Evolutionary conservation across 2,113 vertebrate species (phyloP), one percentile per base, ranked within the genome.

Genomic region (Mus pahari): DNA sequence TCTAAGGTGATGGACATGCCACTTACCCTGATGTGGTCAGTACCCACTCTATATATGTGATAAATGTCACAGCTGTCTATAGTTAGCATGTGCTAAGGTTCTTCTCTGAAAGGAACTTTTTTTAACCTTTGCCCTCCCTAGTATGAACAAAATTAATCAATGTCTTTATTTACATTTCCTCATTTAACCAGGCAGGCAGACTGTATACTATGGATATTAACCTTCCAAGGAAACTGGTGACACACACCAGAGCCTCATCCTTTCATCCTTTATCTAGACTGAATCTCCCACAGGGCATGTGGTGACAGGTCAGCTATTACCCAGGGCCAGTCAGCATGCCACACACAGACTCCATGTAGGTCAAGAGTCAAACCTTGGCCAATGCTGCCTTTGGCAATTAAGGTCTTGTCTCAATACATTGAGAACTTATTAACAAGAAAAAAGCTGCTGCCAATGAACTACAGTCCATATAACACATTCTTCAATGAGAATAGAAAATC

Each of bases 401-500:
- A 64, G 50, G 89, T 48, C 45, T 94, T 79, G 11, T 68, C 42
- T 36, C 31, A 55, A 58, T 31, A 90, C 24, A 92, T 73, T 86
- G 73, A 94, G 2, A 94, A 24, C 62, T 91, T 66, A 95, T 0
- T 90, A 93, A 58, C 17, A 50, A 83, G 94, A 97, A 95, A 95
- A n/a, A n/a, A n/a, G n/a, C n/a, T n/a, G n/a, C n/a, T n/a, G 81
- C 24, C 24, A 86, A 78, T 5, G 39, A 83, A 84, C 89, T 84
- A 33, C 5, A 94, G 36, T 19, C 53, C 48, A 86, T 1, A 74
- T 11, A 22, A 39, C 55, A 26, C 22, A 70, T 39, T 84, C 81
- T 87, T 87, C 89, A 84, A 12, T 82, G 92, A 92, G 36, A 97
- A 73, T 39, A 88, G 87, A 74, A 96, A 91, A 90, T 45, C 48